Base-by-base conservation (phyloP, 1,140 invertebrate species). In the Drosophila pallidifrons region DNA sequence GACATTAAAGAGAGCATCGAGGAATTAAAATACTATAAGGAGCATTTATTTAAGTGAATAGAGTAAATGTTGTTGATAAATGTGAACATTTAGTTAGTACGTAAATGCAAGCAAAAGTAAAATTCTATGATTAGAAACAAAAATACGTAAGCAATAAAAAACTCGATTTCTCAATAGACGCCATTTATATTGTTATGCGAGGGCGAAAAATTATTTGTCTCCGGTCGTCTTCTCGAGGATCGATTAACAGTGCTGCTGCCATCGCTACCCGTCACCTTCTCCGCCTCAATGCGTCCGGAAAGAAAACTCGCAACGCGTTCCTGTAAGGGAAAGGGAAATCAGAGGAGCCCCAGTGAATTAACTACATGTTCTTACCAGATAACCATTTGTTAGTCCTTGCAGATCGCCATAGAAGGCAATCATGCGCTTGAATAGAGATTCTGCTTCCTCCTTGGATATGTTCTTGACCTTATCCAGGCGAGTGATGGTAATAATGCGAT, bases 1-100 rank as follows among this genome's bases (percentile, higher is more conserved):
- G 98, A 99, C 92, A 98, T 99, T 49, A 94, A 94, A 82, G 97
- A 98, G 89, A 98, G 96, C 92, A 96, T 99, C 75, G 82, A 94
- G 51, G 98, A 99, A 93, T 92, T 99, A 10, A 94, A 95, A 79
- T 96, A 95, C 93, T 98, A 97, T 88, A 93, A 93, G 81, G 64
- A 93, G 75, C 88, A 91, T 87, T 92, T 96, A 55, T 95, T 96
- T 83, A 94, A 93, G 41, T 76, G 75, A 70, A 16, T 43, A 49
- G 94, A 93, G 41, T 76, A 75, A 70, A 16, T 43, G 52, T 51
- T 13, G 20, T 52, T 2, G 11, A 61, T 57, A 47, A 65, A 81
- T 66, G 47, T 52, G 35, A 51, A 63, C 38, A 65, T 67, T 38
- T 69, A 77, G 71, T 80, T 91, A 77, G 78, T 85, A 70, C 73